Conservation (phyloP, 1,140 invertebrate species). For the Pseudoatta argentina region DNA sequence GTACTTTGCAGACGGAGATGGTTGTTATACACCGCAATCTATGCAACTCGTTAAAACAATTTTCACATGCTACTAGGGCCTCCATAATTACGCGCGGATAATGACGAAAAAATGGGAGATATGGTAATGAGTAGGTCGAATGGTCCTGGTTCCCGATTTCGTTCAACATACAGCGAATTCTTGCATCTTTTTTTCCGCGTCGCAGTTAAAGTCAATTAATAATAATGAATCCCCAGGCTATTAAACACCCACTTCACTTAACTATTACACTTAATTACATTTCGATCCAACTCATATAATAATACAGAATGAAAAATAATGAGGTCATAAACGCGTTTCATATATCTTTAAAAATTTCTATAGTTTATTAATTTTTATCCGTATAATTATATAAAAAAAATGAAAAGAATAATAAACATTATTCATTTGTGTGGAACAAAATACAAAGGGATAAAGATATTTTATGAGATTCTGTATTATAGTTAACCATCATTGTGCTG, state of each 20-base stretch:
- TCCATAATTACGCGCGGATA: slow-evolving; percentile 3
- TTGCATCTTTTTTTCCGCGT: slow-evolving; percentile 17
- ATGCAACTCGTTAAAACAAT: slow-evolving; percentile 68
- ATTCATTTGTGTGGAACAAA: not conserved
- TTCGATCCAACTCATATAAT: slow-evolving; percentile 10
- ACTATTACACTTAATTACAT: slow-evolving; percentile 29
- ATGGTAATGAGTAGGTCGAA: not conserved
- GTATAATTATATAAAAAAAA: not conserved
- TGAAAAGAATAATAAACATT: slow-evolving; percentile 4
- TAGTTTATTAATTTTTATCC: not conserved
- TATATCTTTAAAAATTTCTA: not conserved
- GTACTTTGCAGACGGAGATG: slow-evolving; percentile 48
- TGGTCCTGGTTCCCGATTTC: not conserved
- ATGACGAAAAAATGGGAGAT: slow-evolving; percentile 11
- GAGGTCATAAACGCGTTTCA: not conserved
- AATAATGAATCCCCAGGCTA: slow-evolving; percentile 15
- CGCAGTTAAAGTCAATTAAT: slow-evolving; percentile 50
- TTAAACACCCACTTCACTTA: not conserved
- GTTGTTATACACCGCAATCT: slow-evolving; percentile 59
- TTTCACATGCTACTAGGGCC: slow-evolving; percentile 50
- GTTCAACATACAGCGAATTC: not conserved
- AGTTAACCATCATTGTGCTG: not conserved
- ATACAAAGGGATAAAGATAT: not conserved
- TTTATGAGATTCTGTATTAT: not conserved
- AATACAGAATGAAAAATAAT: not conserved